Conservation (phyloP, 92 coral and sea anemone genomes). For the Heliopora coerulea region DNA sequence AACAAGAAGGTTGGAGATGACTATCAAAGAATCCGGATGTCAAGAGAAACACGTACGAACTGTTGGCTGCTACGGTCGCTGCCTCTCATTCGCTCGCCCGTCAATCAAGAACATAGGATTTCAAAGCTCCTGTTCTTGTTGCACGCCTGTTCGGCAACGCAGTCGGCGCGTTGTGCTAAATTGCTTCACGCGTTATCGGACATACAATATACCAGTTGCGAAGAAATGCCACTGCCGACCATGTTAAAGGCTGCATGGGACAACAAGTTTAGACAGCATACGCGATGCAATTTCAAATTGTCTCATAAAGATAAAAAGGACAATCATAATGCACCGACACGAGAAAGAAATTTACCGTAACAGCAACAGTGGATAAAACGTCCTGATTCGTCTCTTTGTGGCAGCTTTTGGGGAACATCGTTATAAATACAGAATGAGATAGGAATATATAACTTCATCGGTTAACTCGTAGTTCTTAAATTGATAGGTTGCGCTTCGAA, state of each 20-base stretch:
- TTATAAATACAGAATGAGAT: too few species aligned
- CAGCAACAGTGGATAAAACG: too few species aligned
- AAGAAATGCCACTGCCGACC: not conserved
- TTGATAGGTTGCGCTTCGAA: too few species aligned
- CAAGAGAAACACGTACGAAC: not conserved
- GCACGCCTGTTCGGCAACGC: not conserved
- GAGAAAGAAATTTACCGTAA: too few species aligned
- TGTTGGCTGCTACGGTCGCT: not conserved
- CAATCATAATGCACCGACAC: too few species aligned
- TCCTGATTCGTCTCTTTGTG: too few species aligned
- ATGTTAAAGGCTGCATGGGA: not conserved
- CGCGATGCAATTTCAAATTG: not conserved
- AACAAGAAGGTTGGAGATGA: not conserved
- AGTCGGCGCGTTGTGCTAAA: not conserved
- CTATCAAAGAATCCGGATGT: too few species aligned
- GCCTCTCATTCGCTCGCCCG: not conserved
- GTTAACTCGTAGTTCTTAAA: too few species aligned
- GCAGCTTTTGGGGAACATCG: too few species aligned
- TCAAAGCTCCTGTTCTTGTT: not conserved
- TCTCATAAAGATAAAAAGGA: too few species aligned
- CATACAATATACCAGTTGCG: not conserved
- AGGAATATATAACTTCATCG: too few species aligned
- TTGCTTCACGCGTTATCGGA: not conserved
- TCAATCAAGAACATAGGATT: not conserved
- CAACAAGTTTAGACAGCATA: not conserved